Conservation (phyloP, 35 echinoderm and acorn worm species). For the Patiria miniata region DNA sequence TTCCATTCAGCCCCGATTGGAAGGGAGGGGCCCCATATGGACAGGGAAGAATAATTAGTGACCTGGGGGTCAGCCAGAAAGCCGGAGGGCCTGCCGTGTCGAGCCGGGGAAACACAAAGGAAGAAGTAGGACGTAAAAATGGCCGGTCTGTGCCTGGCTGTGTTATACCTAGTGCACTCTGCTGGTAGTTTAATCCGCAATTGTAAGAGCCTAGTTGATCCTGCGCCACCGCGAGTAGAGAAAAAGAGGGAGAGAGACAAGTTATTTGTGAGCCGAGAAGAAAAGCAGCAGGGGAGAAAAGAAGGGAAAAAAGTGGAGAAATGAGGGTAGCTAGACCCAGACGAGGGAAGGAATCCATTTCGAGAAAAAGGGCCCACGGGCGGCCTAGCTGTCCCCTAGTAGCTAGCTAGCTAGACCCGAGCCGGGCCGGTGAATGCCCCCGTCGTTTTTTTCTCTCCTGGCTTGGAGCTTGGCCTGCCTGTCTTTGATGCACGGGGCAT, state of each 20-base stretch:
- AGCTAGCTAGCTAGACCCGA: background rate
- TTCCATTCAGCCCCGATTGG: conserved; percentile 31
- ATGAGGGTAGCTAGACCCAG: background rate
- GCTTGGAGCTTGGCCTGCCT: background rate
- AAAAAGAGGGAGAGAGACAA: background rate
- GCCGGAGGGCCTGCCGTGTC: background rate
- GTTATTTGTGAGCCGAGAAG: too few species aligned
- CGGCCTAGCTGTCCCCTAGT: background rate
- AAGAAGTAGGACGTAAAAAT: conserved; percentile 39
- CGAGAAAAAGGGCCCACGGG: background rate
- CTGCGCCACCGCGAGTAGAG: background rate
- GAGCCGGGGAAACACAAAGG: conserved; percentile 1
- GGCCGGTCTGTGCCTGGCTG: background rate
- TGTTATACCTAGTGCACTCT: background rate
- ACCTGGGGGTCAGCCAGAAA: conserved; percentile 22
- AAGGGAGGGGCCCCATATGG: conserved; percentile 36
- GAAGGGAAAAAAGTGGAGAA: background rate
- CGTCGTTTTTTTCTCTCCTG: background rate
- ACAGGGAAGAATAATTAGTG: conserved; percentile 33
- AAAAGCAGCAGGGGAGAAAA: background rate
- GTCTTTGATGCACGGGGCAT: background rate
- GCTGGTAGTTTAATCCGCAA: conserved; percentile 7
- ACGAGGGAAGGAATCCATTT: conserved; percentile 25
- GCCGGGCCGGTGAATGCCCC: conserved; percentile 5
- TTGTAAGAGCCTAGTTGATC: background rate